Evolutionary conservation across 2,888 invertebrate genomes (phyloP).

Genomic region (Sturmia bella): DNA sequence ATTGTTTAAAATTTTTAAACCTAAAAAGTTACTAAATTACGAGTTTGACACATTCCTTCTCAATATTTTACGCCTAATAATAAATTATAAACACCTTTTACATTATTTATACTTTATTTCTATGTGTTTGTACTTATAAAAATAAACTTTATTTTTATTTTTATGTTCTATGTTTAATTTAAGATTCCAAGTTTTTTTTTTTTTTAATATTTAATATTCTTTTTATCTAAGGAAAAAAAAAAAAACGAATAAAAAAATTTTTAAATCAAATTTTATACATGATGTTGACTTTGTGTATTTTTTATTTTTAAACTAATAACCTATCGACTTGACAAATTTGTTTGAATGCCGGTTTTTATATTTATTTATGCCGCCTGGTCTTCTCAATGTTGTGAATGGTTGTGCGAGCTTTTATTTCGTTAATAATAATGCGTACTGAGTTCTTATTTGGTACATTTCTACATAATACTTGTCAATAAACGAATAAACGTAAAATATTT

Average conservation of each 20-base stretch:
- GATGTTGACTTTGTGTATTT: constrained; percentile 12
- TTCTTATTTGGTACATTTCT: too few relatives aligned
- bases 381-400: too few relatives aligned
- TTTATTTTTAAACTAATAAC: background rate
- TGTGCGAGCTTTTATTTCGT: too few relatives aligned
- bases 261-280: constrained; percentile 6
- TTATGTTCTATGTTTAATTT: constrained; percentile 41
- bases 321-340: background rate
- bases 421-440: too few relatives aligned
- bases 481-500: too few relatives aligned
- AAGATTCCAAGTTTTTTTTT: constrained; percentile 38
- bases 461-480: too few relatives aligned
- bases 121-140: constrained; percentile 59
- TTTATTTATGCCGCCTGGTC: too few relatives aligned
- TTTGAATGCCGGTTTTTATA: background rate
- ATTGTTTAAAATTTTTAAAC: constrained; percentile 34
- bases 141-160: constrained; percentile 44
- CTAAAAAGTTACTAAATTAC: background rate
- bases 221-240: constrained; percentile 6
- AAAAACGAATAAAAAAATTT: constrained; percentile 10
- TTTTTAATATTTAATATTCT: constrained; percentile 34
- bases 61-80: constrained; percentile 31
- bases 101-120: constrained; percentile 23
- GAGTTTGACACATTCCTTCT: constrained; percentile 53
- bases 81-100: constrained; percentile 30